Conservation (phyloP, 2,113 vertebrate species). For the Trogon surrucura region DNA sequence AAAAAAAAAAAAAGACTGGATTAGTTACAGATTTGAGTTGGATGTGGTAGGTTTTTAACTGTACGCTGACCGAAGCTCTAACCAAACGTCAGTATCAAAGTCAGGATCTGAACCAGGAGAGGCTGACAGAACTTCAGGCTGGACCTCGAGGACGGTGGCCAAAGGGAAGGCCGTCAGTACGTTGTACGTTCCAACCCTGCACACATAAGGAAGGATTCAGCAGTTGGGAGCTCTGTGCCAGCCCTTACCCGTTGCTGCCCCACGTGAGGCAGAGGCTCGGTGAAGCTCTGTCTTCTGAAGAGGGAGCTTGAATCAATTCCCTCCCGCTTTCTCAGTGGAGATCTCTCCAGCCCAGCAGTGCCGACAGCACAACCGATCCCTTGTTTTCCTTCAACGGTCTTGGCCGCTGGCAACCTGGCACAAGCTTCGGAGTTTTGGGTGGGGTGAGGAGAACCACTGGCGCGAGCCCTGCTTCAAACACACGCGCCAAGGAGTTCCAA, state of each 20-base stretch:
- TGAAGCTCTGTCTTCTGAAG: fast-evolving
- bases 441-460: neutral
- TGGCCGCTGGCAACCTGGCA: fast-evolving
- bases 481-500: neutral
- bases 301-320: fast-evolving
- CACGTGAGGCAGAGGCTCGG: neutral
- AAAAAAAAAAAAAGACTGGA: no score
- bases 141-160: fast-evolving
- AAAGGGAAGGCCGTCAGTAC: fast-evolving
- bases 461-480: neutral
- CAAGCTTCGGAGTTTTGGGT: neutral
- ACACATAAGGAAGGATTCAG: neutral
- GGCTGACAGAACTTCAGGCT: neutral
- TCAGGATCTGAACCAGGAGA: neutral
- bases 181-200: no score
- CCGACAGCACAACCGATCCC: neutral
- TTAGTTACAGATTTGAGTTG: neutral
- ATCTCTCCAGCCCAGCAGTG: neutral
- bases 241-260: neutral
- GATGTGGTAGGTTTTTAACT: neutral
- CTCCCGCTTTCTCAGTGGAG: neutral
- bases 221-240: fast-evolving
- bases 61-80: neutral
- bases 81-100: neutral
- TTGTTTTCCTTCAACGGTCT: fast-evolving